These are phyloP conservation scores for Spilosoma lubricipeda DNA, from an alignment of 2,888 invertebrate genomes.

Conservation along the genomic window DNA sequence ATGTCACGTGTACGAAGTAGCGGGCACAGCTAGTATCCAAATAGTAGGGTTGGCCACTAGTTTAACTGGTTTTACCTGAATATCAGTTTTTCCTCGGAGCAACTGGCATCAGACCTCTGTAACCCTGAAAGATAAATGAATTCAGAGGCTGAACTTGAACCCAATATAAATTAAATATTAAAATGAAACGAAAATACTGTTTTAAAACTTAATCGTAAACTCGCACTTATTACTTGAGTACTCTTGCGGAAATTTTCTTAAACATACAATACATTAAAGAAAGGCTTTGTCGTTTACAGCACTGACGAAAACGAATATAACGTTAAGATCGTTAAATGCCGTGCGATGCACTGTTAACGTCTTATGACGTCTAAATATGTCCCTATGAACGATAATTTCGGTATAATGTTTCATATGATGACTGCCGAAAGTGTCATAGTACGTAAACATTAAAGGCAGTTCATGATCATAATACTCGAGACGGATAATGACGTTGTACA, in stretches of 20 bases:
- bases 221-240: background rate
- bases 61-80: too few relatives aligned
- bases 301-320: slow-evolving; percentile 10
- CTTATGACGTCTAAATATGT: slow-evolving; percentile 23
- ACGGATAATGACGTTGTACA: slow-evolving; percentile 29
- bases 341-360: slow-evolving; percentile 14
- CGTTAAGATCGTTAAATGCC: slow-evolving; percentile 8
- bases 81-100: too few relatives aligned
- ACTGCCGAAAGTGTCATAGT: slow-evolving; percentile 34
- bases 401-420: slow-evolving; percentile 38
- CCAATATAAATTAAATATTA: background rate
- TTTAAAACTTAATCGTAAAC: background rate
- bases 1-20: too few relatives aligned
- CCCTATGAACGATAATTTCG: slow-evolving; percentile 30
- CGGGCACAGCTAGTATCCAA: too few relatives aligned
- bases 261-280: background rate
- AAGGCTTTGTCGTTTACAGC: slow-evolving; percentile 4
- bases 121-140: too few relatives aligned
- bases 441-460: slow-evolving; percentile 35
- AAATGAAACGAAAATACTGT: background rate
- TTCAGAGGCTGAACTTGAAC: too few relatives aligned
- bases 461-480: slow-evolving; percentile 32
- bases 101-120: too few relatives aligned
- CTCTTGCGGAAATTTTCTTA: background rate
- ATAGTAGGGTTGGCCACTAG: too few relatives aligned